Percentiles rank a stretch among this genome's conserved stretches.
Evolutionary conservation across 2,113 vertebrate species (phyloP).

Genomic region (Etia nguti): DNA sequence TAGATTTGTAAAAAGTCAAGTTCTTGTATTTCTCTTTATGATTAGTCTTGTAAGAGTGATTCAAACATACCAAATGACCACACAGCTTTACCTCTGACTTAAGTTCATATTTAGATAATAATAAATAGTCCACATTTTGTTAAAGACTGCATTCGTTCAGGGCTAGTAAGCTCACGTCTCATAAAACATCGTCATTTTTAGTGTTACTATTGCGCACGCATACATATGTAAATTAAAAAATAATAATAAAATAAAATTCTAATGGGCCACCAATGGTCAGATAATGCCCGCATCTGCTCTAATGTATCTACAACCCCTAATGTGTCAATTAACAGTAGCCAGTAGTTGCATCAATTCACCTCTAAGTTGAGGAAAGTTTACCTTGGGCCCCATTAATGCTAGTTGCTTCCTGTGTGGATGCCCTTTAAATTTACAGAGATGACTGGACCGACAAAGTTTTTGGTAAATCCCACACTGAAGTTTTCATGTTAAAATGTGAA

Average conservation of each 20-base stretch:
- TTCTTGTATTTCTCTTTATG: not conserved
- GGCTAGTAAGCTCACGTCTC: not conserved
- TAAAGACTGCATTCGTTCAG: no score
- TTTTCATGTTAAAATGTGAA: not conserved
- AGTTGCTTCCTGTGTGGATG: not conserved
- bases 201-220: not conserved
- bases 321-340: not conserved
- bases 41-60: not conserved
- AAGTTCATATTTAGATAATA: not conserved
- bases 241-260: not conserved
- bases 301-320: not conserved
- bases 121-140: not conserved
- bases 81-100: not conserved
- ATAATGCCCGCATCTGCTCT: not conserved
- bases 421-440: not conserved
- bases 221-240: no score
- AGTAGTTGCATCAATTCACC: rapidly evolving
- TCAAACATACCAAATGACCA: not conserved
- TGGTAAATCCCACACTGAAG: not conserved
- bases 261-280: not conserved
- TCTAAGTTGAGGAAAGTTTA: not conserved
- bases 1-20: not conserved
- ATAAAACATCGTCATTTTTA: not conserved
- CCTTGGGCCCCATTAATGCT: rapidly evolving
- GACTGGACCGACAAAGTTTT: rapidly evolving